These are phyloP conservation scores for Psilopsiagon aurifrons DNA, from an alignment of 2,113 vertebrate species.

Conservation along the genomic window DNA sequence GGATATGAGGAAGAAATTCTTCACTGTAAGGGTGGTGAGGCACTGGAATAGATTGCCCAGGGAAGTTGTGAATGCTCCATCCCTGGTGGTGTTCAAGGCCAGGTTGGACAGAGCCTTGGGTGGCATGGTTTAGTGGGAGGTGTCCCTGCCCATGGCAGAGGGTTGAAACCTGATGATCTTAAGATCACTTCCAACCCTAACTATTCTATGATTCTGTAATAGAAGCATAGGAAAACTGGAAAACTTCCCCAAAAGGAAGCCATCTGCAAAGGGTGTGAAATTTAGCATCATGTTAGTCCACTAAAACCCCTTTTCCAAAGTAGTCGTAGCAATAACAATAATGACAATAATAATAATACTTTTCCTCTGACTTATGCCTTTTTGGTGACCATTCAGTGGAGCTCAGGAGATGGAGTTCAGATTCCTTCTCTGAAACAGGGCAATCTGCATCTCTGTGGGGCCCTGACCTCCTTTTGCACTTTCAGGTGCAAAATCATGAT, in stretches of 20 bases:
- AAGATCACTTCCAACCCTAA: too few relatives aligned
- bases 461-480: background rate
- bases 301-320: background rate
- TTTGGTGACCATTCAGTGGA: background rate
- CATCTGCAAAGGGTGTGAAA: accelerated
- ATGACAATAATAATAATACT: background rate
- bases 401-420: background rate
- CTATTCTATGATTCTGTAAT: too few relatives aligned
- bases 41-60: too few relatives aligned
- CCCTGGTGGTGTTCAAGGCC: too few relatives aligned
- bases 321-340: too few relatives aligned
- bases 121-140: too few relatives aligned
- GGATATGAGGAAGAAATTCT: too few relatives aligned
- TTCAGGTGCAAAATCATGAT: background rate
- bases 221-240: background rate
- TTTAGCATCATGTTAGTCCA: background rate
- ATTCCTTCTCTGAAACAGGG: background rate
- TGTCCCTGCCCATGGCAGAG: too few relatives aligned
- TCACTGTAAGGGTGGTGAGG: too few relatives aligned
- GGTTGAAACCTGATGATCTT: too few relatives aligned
- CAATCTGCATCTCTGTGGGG: background rate
- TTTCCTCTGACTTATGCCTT: background rate
- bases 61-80: too few relatives aligned
- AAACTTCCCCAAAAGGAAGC: background rate
- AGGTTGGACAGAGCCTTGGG: too few relatives aligned